phyloP scores from a whole-genome alignment of 2,113 vertebrate genomes.

The Passer montanus region DNA sequence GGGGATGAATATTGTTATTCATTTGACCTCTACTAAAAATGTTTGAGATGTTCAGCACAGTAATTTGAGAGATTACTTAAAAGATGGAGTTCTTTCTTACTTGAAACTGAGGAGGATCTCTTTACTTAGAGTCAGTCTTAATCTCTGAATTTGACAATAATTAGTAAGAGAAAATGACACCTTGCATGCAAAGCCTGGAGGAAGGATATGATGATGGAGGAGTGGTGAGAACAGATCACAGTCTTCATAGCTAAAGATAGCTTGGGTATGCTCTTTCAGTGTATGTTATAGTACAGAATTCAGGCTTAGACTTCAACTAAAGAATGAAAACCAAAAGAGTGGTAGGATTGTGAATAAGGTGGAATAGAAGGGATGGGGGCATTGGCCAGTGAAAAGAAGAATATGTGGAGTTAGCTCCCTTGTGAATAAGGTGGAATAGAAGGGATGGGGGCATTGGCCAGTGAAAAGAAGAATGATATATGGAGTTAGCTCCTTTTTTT shows the following conservation, averaged over 20 bases:
- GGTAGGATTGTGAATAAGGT: neutral
- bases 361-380: neutral
- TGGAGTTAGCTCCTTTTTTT: neutral
- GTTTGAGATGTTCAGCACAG: neutral
- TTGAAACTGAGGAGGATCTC: neutral
- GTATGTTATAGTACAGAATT: neutral
- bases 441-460: neutral
- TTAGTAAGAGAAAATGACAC: neutral
- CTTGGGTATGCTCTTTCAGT: neutral
- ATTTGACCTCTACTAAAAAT: neutral
- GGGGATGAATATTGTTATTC: neutral
- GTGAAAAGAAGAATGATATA: neutral
- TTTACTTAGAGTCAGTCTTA: neutral
- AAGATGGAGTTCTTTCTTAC: neutral
- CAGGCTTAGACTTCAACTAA: neutral
- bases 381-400: neutral
- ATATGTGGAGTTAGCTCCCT: neutral
- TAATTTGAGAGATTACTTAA: neutral
- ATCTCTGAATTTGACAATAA: slow-evolving; percentile 1
- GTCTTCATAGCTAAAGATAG: neutral
- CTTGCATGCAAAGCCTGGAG: neutral
- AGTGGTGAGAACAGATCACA: slow-evolving; percentile 23
- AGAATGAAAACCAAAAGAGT: neutral
- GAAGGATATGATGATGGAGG: slow-evolving; percentile 20
- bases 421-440: neutral